Evolutionary conservation across 2,888 invertebrate genomes (phyloP), one percentile per base, ranked within the genome.

Genomic region (Adineta ricciae): DNA sequence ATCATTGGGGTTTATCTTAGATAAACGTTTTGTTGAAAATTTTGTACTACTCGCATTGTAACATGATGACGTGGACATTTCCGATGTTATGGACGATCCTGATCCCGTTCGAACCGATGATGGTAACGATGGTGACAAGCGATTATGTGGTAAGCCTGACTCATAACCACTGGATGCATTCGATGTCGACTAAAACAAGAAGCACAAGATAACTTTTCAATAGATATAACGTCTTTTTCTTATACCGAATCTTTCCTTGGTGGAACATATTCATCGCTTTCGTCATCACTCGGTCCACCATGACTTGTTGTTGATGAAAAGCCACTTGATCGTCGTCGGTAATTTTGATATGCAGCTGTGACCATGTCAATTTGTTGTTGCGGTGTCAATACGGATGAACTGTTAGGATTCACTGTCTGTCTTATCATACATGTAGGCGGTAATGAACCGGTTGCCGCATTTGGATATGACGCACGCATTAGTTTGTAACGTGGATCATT

Each of bases 91-190:
- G 2, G 78, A 78, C n/a, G 41, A 78, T 3, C 78, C 78, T 41
- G 78, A 78, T 41, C 24, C 78, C 7, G 64, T 64, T 19, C 64
- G 32, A 64, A 64, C 32, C 14, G 64, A 64, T 24, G 78, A 78
- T 78, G 41, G 36, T 78, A 41, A 14, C n/a, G 78, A 9, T 41
- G 78, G 78, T 41, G 78, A 78, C 14, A 36, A n/a, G 14, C 41
- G 78, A 41, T 41, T n/a, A 24, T 36, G n/a, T 41, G 78, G 2
- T 41, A 41, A 78, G 32, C 64, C 64, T 78, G 78, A 78, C 16
- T 78, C 78, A 78, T 78, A 78, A 78, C 78, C 78, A 78, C 78
- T 78, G 2, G 78, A 78, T n/a, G 41, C 38, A 78, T 78, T 78
- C 4, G 41, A 41, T 32, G 64, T 64, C 19, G 64, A 64, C 64